These are phyloP conservation scores for Rhinatrema bivittatum DNA, from an alignment of 2,797 vertebrate genomes.

Conservation along the genomic window DNA sequence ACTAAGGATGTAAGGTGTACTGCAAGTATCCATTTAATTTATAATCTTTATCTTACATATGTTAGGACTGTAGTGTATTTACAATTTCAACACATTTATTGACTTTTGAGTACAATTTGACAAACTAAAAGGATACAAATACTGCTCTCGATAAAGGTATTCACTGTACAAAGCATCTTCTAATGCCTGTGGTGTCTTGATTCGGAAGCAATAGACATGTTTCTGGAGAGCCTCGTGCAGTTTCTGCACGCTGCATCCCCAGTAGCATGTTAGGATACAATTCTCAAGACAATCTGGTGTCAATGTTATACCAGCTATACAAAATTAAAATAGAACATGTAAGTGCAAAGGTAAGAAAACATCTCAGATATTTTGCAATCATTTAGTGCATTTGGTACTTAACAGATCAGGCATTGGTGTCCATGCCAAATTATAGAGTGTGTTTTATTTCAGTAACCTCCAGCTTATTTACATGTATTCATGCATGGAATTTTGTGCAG, in stretches of 20 bases:
- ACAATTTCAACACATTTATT: too few species aligned
- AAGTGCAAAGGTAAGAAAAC: background rate
- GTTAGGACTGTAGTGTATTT: too few species aligned
- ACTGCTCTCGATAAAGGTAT: conserved; percentile 65
- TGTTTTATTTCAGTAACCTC: too few species aligned
- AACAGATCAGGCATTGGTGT: too few species aligned
- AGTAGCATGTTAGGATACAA: conserved; percentile 80
- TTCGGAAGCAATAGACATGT: conserved; percentile 56
- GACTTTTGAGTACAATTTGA: too few species aligned
- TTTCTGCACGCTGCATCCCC: conserved; percentile 80
- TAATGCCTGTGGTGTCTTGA: conserved; percentile 61
- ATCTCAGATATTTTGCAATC: too few species aligned
- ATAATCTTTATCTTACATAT: background rate
- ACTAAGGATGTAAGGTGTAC: background rate
- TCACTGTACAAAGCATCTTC: conserved; percentile 65
- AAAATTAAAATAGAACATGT: background rate
- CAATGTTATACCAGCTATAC: conserved; percentile 64
- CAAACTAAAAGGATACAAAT: conserved; percentile 83
- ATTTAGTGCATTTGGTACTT: too few species aligned
- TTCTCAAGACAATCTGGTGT: conserved; percentile 74
- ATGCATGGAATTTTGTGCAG: too few species aligned
- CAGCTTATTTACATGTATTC: too few species aligned
- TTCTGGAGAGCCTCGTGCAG: conserved; percentile 71
- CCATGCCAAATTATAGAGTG: too few species aligned
- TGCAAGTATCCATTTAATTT: background rate